Evolutionary conservation across 2,797 vertebrate species (phyloP).

Genomic region (Echiichthys vipera): DNA sequence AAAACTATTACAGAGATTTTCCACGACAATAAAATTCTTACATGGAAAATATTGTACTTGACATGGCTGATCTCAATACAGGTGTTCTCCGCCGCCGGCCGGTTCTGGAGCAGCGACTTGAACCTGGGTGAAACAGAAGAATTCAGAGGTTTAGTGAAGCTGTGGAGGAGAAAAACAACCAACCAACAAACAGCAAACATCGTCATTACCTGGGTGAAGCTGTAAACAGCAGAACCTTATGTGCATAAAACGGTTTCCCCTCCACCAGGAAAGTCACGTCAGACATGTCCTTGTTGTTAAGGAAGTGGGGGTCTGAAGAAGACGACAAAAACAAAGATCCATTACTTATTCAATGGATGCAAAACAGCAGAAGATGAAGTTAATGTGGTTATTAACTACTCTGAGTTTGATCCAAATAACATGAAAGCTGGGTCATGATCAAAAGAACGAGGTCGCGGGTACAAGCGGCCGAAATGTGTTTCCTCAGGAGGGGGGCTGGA

Average conservation of each 20-base stretch:
- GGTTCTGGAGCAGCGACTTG: constrained; percentile 96
- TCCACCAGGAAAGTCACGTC: constrained; percentile 89
- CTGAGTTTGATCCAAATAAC: background rate
- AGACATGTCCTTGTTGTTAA: constrained; percentile 89
- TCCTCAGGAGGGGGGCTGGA: no score
- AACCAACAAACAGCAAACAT: background rate
- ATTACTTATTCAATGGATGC: no score
- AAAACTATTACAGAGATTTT: background rate
- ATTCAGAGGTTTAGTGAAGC: background rate
- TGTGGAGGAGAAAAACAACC: background rate
- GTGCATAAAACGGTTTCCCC: constrained; percentile 89
- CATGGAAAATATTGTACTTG: constrained; percentile 90
- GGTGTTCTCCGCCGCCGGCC: constrained; percentile 93
- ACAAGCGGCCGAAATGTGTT: no score
- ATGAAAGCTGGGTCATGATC: no score
- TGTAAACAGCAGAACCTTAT: constrained; percentile 87
- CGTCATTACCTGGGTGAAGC: constrained; percentile 81
- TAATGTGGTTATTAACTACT: constrained; percentile 36
- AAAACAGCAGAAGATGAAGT: constrained; percentile 19
- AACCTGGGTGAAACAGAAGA: constrained; percentile 84
- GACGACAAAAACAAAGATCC: background rate
- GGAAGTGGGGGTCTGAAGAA: constrained; percentile 84
- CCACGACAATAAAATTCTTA: constrained; percentile 32
- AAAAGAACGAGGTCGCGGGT: no score
- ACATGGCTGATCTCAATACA: constrained; percentile 99